Base-by-base conservation (phyloP, 1,140 invertebrate species). In the Charaxes varanes region DNA sequence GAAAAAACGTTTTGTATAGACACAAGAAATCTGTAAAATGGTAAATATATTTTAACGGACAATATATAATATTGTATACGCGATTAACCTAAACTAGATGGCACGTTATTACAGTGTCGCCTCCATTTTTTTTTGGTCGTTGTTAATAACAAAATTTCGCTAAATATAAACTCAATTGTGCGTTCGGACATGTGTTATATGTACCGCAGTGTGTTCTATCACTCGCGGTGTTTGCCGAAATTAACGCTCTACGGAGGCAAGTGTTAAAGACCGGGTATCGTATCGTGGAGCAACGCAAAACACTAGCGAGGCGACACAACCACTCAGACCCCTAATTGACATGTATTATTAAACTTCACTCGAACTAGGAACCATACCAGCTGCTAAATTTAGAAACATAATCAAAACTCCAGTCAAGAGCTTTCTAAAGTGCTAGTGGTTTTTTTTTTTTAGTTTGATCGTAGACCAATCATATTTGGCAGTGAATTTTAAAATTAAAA, bases 21-120 rank as follows among this genome's bases (percentile, higher is more conserved):
- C 76, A 82, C 80, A 83, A 78, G 79, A 82, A 82, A 81, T 85
- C 78, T 81, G 78, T 84, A 84, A 80, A n/a, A 84, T 76, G 81
- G 80, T 85, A 84, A 81, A 85, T 83, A 85, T 84, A 85, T 76
- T 78, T 85, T 76, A 84, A 84, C 81, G 81, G 81, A 84, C 78
- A 84, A 84, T 82, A 84, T 84, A 84, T 81, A 83, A 80, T 80
- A 78, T 79, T 81, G 74, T 81, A 81, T 80, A 83, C 71, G 73
- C 72, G 68, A 71, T 78, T 78, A 80, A 85, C 79, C 81, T 85
- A 85, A 84, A 83, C 78, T 85, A 85, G 79, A 85, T 85, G 84
- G 84, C 84, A 85, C 84, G 77, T 85, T 66, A 78, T 73, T 78
- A 66, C 71, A 74, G 81, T 82, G 73, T 79, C 79, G 76, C 76